A percentile compares a stretch with the other conserved stretches of the same genome.
phyloP scores from a whole-genome alignment of 2,888 invertebrate genomes.

The Parnassius orleans region DNA sequence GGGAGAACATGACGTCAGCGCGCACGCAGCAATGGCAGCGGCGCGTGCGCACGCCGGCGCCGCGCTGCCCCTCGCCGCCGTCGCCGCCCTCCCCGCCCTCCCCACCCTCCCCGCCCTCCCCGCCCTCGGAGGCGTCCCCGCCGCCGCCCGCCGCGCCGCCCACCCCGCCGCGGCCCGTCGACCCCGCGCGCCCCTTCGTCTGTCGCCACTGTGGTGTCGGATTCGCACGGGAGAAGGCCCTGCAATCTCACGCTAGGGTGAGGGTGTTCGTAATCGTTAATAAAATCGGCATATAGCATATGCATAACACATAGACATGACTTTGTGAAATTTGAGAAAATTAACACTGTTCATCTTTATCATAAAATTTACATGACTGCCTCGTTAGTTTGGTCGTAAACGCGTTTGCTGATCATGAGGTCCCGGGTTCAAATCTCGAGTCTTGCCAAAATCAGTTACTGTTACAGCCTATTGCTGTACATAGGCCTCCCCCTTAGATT shows the following conservation, averaged over 20 bases:
- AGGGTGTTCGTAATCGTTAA: background rate
- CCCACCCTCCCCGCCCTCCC: constrained; percentile 29
- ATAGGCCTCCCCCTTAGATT: no score
- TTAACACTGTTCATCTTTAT: no score
- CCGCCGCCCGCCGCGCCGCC: constrained; percentile 34
- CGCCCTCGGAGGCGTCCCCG: constrained; percentile 34
- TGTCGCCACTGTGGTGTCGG: constrained; percentile 85
- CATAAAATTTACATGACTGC: no score
- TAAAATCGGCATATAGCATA: no score
- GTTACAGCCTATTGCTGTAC: no score
- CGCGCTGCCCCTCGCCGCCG: constrained; percentile 42
- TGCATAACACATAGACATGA: no score
- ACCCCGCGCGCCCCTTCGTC: constrained; percentile 89
- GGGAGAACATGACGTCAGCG: constrained; percentile 77
- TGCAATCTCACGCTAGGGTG: constrained; percentile 87
- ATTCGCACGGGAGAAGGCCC: constrained; percentile 90
- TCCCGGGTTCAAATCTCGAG: no score
- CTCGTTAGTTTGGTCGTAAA: no score
- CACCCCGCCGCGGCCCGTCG: constrained; percentile 66
- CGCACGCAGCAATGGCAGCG: constrained; percentile 78
- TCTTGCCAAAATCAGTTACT: no score
- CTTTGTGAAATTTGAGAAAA: no score
- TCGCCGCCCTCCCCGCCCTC: constrained; percentile 42
- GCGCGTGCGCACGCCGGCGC: constrained; percentile 49
- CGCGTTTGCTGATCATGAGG: no score